Evolutionary conservation across 1,140 invertebrate species (phyloP), one percentile per base, ranked within the genome.

Genomic region (Trinorchestia longiramus): DNA sequence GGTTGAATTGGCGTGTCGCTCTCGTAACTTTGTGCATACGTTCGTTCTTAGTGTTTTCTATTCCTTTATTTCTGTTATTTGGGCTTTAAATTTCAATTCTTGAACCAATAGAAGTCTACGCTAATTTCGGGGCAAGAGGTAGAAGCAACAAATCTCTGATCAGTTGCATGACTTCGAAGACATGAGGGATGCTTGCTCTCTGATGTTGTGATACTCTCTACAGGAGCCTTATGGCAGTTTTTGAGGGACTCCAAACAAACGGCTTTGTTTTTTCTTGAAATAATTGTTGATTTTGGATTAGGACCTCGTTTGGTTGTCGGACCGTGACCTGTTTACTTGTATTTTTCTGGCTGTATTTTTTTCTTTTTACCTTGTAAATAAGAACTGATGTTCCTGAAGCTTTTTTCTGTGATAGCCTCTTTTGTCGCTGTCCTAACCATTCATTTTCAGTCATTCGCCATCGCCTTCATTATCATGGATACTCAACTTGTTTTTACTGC

Each of bases 341-440:
- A 42, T 91, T 11, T 17, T 43, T 42, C 41, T 42, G 41, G 88
- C 43, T 91, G 88, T 91, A 91, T 91, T 91, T 91, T 91, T 28
- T 94, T n/a, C 44, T 94, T 43, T 94, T 94, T n/a, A 94, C 43
- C 92, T 44, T 94, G 92, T 94, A 94, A 44, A 45, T 94, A 94
- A 6, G 40, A 47, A 94, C 43, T 45, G 40, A 94, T 45, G 43
- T 94, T 94, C 43, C 92, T 94, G 92, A 45, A 94, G 43, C 43
- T 94, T 91, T 47, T 94, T 94, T 94, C 92, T 94, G 92, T 94
- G 92, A 94, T 94, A 94, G 43, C 44, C 44, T 94, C 92, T 45
- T 44, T 94, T 94, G 41, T n/a, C 44, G 92, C 92, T 94, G 43
- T 94, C 92, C 0, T 94, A 15, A 47, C 17, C 92, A 47, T 40